phyloP scores from a whole-genome alignment of 2,113 vertebrate species.

The Myiagra hebetior region DNA sequence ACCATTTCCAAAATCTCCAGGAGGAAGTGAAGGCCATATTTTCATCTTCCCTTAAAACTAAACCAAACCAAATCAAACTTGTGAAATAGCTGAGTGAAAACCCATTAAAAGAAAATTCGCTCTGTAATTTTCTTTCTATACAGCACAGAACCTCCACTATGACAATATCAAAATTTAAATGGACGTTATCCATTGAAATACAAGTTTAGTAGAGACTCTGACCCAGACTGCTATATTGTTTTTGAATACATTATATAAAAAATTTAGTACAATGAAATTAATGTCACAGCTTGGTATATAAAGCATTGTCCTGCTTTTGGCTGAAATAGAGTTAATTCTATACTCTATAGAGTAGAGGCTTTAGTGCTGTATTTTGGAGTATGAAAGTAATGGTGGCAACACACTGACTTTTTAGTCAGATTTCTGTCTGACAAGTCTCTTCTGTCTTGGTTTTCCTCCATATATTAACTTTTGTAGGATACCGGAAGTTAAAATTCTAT shows the following conservation, averaged over 20 bases:
- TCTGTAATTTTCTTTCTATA: not conserved
- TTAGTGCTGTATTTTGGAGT: not conserved
- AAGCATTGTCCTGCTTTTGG: not conserved
- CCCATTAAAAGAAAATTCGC: not conserved
- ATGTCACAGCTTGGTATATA: not conserved
- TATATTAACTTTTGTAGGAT: not conserved
- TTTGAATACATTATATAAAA: not conserved
- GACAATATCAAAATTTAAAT: not conserved
- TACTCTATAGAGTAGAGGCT: too few species aligned
- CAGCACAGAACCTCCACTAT: not conserved
- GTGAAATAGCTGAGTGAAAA: not conserved
- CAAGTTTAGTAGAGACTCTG: not conserved
- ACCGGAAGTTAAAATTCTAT: not conserved
- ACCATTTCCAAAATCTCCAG: not conserved
- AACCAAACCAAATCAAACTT: not conserved
- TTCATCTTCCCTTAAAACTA: not conserved
- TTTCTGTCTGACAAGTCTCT: not conserved
- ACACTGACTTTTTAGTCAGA: not conserved
- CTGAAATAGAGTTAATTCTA: too few species aligned
- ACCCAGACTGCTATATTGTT: not conserved
- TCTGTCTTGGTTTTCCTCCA: not conserved
- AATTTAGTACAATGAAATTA: constrained; percentile 32
- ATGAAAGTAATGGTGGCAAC: not conserved
- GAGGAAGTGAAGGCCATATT: not conserved
- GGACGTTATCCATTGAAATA: not conserved